Evolutionary conservation across 1,140 invertebrate species (phyloP).

Genomic region (Ips nitidus): DNA sequence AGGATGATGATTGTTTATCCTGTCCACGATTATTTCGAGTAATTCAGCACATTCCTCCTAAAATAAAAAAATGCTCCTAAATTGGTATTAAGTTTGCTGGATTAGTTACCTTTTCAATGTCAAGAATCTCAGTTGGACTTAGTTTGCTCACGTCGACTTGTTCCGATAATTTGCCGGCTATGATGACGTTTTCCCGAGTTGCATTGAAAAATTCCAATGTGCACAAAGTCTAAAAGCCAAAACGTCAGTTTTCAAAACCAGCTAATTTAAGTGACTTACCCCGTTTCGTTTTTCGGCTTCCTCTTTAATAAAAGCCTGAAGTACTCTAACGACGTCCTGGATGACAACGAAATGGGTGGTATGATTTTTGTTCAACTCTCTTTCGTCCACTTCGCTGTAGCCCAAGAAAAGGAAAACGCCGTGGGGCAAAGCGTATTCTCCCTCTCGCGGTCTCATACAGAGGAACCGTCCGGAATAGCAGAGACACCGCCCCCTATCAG

Average conservation of each 20-base stretch:
- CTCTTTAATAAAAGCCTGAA: constrained; percentile 73
- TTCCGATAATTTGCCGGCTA: constrained; percentile 74
- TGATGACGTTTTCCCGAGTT: constrained; percentile 83
- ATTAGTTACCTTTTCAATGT: constrained; percentile 67
- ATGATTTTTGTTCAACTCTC: constrained; percentile 71
- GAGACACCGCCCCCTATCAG: constrained; percentile 81
- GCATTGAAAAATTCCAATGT: constrained; percentile 80
- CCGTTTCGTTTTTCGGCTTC: constrained; percentile 65
- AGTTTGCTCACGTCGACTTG: constrained; percentile 60
- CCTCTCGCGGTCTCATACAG: constrained; percentile 83
- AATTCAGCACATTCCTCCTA: constrained; percentile 83
- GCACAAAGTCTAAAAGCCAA: constrained; percentile 70
- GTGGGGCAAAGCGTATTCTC: constrained; percentile 74
- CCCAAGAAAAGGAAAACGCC: constrained; percentile 86
- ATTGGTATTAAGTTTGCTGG: too few species aligned
- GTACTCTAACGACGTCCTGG: constrained; percentile 74
- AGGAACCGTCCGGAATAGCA: constrained; percentile 89
- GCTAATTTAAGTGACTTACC: constrained; percentile 52
- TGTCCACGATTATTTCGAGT: constrained; percentile 75
- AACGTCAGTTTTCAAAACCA: constrained; percentile 6
- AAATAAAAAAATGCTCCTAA: constrained; percentile 44
- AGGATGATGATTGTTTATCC: constrained; percentile 80
- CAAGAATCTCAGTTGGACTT: constrained; percentile 59
- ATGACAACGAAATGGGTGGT: constrained; percentile 69
- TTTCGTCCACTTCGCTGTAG: constrained; percentile 83